Conservation (phyloP, 1,140 invertebrate genomes). For the Bombus fervidus region DNA sequence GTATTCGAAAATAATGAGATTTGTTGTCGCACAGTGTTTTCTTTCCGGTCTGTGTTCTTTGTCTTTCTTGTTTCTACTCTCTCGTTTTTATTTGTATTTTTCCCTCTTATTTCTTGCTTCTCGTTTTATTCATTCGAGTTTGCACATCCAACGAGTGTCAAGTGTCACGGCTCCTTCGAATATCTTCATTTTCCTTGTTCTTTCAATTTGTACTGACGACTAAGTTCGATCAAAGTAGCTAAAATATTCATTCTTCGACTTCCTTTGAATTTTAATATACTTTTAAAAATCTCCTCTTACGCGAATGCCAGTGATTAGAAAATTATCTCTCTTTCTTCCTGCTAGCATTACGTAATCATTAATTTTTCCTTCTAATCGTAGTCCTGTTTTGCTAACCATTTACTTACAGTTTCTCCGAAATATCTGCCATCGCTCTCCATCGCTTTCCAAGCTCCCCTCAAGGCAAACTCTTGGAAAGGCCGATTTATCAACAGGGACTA, state of each 20-base stretch:
- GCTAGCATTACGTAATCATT: not conserved
- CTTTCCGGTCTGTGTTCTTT: not conserved
- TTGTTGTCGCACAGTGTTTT: too few relatives aligned
- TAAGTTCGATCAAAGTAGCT: not conserved
- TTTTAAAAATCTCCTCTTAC: not conserved
- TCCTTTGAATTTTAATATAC: constrained; percentile 7
- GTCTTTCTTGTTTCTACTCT: not conserved
- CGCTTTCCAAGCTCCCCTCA: not conserved
- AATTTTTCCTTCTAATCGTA: not conserved
- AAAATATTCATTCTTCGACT: not conserved
- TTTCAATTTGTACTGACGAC: not conserved
- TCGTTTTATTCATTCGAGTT: not conserved
- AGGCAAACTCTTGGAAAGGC: not conserved
- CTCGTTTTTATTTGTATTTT: too few relatives aligned
- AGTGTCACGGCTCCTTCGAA: not conserved
- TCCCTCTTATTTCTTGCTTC: not conserved
- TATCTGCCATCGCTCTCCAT: not conserved
- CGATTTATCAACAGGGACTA: not conserved
- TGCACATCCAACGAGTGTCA: not conserved
- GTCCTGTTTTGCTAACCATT: not conserved
- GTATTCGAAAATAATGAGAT: too few relatives aligned
- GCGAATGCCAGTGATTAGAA: not conserved
- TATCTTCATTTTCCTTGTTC: not conserved
- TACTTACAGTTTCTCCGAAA: not conserved
- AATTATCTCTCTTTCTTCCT: constrained; percentile 4